Evolutionary conservation across 1,140 invertebrate genomes (phyloP), one percentile per base, ranked within the genome.

Genomic region (Trigoniulus corallinus): DNA sequence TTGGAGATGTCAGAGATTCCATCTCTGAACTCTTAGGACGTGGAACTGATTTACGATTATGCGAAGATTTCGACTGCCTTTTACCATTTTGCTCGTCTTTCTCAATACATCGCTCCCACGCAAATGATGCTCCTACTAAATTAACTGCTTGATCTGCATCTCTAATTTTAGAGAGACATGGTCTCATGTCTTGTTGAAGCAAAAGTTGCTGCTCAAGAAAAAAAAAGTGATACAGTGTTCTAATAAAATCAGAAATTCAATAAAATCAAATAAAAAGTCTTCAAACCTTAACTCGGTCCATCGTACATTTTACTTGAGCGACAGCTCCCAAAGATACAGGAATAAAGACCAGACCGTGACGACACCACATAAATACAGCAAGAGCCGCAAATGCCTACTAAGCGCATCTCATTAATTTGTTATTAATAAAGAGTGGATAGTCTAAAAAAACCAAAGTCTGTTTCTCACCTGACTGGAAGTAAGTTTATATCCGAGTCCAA

Each of bases 401-500:
- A 22, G 20, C 7, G 10, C 20, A 43, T 43, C 4, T 10, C 10
- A 39, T 39, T 39, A 39, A 12, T n/a, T 39, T n/a, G 10, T 39
- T n/a, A n/a, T 39, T 10, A n/a, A n/a, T n/a, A n/a, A n/a, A n/a
- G n/a, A n/a, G n/a, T n/a, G n/a, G n/a, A n/a, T n/a, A 18, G 7
- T 18, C 7, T 7, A 43, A 2, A 10, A 15, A 18, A 15, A 52
- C 2, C 4, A 22, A 47, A 20, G 22, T 50, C 23, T 43, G 18
- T 15, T 48, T 55, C 56, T 61, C 69, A 80, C 79, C 70, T 79
- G 70, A 23, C 75, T 69, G 21, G 77, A 68, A 24, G 70, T 71
- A 0, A 82, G 68, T 61, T 73, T 71, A 61, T 72, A 64, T 29
- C 76, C 77, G 22, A 69, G 63, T 18, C 67, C 61, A 18, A 79